Percentiles rank a stretch among this genome's conserved stretches.
Evolutionary conservation across 2,888 invertebrate genomes (phyloP).

Genomic region (Dicyrtoma fusca): DNA sequence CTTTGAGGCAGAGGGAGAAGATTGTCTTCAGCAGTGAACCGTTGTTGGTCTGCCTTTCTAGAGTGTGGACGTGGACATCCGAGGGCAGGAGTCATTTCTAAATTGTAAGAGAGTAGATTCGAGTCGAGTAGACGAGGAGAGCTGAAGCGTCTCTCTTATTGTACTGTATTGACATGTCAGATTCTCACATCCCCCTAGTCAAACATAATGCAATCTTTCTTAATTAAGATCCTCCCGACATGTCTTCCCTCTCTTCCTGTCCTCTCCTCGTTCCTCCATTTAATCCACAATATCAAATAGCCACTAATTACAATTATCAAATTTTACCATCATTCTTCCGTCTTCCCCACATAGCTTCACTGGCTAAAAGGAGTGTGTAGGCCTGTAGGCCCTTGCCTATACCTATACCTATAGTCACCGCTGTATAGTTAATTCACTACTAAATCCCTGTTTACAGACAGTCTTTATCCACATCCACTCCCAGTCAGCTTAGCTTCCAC

Average conservation of each 20-base stretch:
- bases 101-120: no score
- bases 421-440: neutral
- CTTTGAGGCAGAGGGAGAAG: no score
- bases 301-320: slow-evolving; percentile 34
- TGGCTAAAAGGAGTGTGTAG: no score
- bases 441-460: neutral
- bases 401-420: neutral
- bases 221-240: slow-evolving; percentile 24
- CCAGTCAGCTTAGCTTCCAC: no score
- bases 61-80: no score
- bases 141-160: no score
- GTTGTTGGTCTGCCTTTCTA: no score
- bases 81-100: no score
- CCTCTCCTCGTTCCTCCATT: slow-evolving; percentile 1
- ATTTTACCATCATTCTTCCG: slow-evolving; percentile 28
- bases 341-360: neutral
- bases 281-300: slow-evolving; percentile 18
- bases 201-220: slow-evolving; percentile 24
- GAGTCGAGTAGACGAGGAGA: no score
- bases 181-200: slow-evolving; percentile 2
- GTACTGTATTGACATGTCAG: slow-evolving; percentile 4
- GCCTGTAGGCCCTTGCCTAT: no score
- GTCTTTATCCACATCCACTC: slow-evolving; percentile 5
- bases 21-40: no score
- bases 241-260: slow-evolving; percentile 22